Evolutionary conservation across 2,113 vertebrate genomes (phyloP), one percentile per base, ranked within the genome.

Genomic region (Thalassarche chlororhynchos): DNA sequence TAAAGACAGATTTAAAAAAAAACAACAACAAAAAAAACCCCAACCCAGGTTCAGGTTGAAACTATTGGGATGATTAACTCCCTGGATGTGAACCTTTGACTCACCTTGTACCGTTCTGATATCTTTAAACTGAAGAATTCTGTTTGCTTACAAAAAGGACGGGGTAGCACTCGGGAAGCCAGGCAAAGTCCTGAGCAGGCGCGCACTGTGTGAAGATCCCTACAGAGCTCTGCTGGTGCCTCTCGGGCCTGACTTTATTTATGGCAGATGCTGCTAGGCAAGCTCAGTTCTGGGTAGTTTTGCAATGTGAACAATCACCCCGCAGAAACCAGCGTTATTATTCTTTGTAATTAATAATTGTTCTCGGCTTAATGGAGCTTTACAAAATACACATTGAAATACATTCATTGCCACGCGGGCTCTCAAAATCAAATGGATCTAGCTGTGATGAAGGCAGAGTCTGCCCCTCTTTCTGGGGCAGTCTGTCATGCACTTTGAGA

Each of bases 201-300:
- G 0, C 0, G 1, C 17, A 12, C 54, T 29, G 24, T 8, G 32
- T 71, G 55, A 54, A 66, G 26, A 52, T 58, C 28, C 5, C 2
- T 57, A 24, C 23, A 70, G 36, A 83, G 28, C 36, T 90, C n/a
- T 70, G 17, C 29, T 57, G n/a, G 12, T 31, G 19, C 34, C 31
- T 34, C 52, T 69, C 1, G 5, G 16, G 34, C 29, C 6, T 84
- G 34, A 29, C 58, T 68, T 64, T 34, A 40, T 81, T 66, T 79
- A 23, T 54, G 40, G 40, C 52, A 80, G 66, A 75, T 28, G 26
- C 54, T 90, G 49, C 58, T 26, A 72, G n/a, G 23, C n/a, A 64
- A 82, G 19, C 26, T 78, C 36, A 40, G 16, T 65, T 85, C 57
- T 77, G 26, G 4, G 12, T 57, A 55, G 57, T 34, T 93, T 65